phyloP scores from a whole-genome alignment of 1,140 invertebrate species.

The Drosophila rufa region DNA sequence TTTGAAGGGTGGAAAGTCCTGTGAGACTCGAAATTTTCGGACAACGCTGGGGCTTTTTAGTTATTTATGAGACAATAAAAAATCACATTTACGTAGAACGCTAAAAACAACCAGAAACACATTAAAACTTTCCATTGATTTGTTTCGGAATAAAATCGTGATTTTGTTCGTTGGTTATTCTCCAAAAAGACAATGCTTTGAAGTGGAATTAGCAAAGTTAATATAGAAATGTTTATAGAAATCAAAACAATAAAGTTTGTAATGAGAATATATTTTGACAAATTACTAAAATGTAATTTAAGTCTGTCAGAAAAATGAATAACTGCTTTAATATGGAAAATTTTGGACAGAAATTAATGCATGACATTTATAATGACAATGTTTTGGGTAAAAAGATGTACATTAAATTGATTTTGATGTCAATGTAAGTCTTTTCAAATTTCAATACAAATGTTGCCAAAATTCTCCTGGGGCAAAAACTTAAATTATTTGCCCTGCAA shows the following conservation, averaged over 20 bases:
- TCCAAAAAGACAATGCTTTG: no score
- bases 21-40: slow-evolving; percentile 16
- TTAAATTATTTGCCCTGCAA: slow-evolving; percentile 1
- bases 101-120: not conserved
- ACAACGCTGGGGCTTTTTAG: slow-evolving; percentile 22
- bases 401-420: no score
- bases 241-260: not conserved
- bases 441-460: not conserved
- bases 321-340: not conserved
- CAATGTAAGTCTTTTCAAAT: not conserved
- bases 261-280: not conserved
- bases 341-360: not conserved
- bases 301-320: not conserved
- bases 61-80: slow-evolving; percentile 29
- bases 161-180: not conserved
- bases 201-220: no score
- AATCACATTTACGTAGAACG: slow-evolving; percentile 4
- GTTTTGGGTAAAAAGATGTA: not conserved
- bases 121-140: not conserved
- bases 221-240: not conserved
- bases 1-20: slow-evolving; percentile 14
- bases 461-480: no score
- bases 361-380: no score
- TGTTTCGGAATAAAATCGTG: not conserved
- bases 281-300: no score